phyloP scores from a whole-genome alignment of 2,888 invertebrate species.

The Dasysyrphus tricinctus region DNA sequence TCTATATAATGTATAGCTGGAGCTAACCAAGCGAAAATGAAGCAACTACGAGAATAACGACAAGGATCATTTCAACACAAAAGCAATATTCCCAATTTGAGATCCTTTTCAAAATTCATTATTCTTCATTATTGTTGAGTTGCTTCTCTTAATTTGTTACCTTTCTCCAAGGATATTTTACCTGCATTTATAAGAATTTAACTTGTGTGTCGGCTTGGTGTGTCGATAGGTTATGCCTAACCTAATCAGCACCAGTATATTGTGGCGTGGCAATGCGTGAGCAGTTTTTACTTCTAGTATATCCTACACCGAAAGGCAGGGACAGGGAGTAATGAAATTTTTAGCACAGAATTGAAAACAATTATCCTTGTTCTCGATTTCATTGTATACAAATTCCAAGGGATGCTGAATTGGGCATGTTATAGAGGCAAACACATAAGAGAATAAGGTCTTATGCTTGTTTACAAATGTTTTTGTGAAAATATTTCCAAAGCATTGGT shows the following conservation, averaged over 20 bases:
- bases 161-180: slow-evolving; percentile 33
- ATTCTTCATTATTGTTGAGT: slow-evolving; percentile 70
- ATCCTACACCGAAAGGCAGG: slow-evolving; percentile 15
- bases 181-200: slow-evolving; percentile 22
- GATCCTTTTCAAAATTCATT: slow-evolving; percentile 70
- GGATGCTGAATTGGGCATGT: slow-evolving; percentile 24
- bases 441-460: slow-evolving; percentile 71
- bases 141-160: slow-evolving; percentile 71
- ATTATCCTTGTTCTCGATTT: slow-evolving; percentile 64
- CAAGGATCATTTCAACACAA: slow-evolving; percentile 51
- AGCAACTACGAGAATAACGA: slow-evolving; percentile 42
- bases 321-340: slow-evolving; percentile 30
- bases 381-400: slow-evolving; percentile 50
- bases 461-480: slow-evolving; percentile 75
- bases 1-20: background rate
- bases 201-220: slow-evolving; percentile 54
- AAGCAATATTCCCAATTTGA: slow-evolving; percentile 39
- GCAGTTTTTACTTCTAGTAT: background rate
- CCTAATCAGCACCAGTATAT: slow-evolving; percentile 69
- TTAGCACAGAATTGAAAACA: slow-evolving; percentile 66
- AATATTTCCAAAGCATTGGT: slow-evolving; percentile 73
- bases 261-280: slow-evolving; percentile 63
- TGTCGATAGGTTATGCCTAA: slow-evolving; percentile 70
- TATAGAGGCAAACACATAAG: slow-evolving; percentile 1
- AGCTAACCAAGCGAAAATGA: slow-evolving; percentile 58